Percentiles rank a stretch among this genome's conserved stretches.
Evolutionary conservation across 2,888 invertebrate genomes (phyloP).

Genomic region (Idaea biselata): DNA sequence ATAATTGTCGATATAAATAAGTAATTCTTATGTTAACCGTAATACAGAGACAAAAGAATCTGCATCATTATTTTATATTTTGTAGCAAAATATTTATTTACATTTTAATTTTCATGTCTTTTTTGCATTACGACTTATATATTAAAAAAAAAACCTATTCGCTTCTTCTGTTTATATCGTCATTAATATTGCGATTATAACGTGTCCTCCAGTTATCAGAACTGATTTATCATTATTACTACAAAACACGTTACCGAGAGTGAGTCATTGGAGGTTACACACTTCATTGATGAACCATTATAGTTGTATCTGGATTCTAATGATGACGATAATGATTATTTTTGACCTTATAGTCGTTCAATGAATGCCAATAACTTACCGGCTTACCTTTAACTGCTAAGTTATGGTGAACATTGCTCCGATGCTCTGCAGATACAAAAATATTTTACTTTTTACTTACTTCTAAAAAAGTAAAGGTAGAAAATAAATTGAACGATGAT

Average conservation of each 20-base stretch:
- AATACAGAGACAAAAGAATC: too few species aligned
- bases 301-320: constrained; percentile 6
- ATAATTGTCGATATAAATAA: too few species aligned
- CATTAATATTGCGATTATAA: constrained; percentile 3
- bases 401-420: neutral
- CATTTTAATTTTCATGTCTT: too few species aligned
- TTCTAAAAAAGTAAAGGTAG: neutral
- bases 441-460: neutral
- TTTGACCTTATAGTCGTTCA: neutral
- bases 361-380: neutral
- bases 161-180: too few species aligned
- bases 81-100: too few species aligned
- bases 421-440: neutral
- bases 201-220: constrained; percentile 14
- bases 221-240: constrained; percentile 19
- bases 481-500: neutral
- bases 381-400: neutral
- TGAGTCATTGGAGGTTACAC: constrained; percentile 27
- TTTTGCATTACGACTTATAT: too few species aligned
- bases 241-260: constrained; percentile 18
- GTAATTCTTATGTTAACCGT: too few species aligned
- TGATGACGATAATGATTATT: neutral
- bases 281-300: constrained; percentile 32
- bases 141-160: too few species aligned
- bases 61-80: too few species aligned